Conservation (phyloP, 2,797 vertebrate genomes). For the Poliocrania exsul region DNA sequence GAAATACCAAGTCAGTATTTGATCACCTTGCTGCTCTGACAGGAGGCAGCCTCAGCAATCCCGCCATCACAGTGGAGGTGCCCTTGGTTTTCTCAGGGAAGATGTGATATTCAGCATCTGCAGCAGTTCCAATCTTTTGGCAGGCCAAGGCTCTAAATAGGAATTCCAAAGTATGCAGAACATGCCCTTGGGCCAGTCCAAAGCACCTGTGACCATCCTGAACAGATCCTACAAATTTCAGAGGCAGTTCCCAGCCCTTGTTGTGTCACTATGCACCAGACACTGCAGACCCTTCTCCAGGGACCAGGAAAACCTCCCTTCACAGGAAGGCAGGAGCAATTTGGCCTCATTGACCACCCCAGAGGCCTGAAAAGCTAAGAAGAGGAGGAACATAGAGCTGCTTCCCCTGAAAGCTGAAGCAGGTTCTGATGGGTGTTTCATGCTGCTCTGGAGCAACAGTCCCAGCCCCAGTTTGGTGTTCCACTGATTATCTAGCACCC, state of each 20-base stretch:
- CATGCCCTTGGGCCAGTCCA: background rate
- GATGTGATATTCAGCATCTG: background rate
- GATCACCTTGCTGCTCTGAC: background rate
- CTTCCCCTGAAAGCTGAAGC: background rate
- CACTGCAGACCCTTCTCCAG: background rate
- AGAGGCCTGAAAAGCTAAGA: background rate
- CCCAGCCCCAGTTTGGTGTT: background rate
- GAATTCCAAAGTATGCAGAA: background rate
- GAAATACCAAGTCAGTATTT: background rate
- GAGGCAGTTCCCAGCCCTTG: background rate
- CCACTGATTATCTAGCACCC: background rate
- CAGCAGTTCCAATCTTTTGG: background rate
- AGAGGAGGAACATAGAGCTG: background rate
- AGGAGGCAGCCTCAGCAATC: background rate
- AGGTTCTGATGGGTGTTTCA: background rate
- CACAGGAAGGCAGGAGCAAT: background rate
- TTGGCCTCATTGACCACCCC: background rate
- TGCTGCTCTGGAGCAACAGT: background rate
- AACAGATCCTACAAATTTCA: background rate
- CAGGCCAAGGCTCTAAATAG: background rate
- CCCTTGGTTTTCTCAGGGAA: background rate
- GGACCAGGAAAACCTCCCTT: background rate
- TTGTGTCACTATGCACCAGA: fast-evolving
- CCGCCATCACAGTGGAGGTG: background rate
- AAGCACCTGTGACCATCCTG: background rate